Conservation (phyloP, 2,797 vertebrate species). For the Falco columbarius region DNA sequence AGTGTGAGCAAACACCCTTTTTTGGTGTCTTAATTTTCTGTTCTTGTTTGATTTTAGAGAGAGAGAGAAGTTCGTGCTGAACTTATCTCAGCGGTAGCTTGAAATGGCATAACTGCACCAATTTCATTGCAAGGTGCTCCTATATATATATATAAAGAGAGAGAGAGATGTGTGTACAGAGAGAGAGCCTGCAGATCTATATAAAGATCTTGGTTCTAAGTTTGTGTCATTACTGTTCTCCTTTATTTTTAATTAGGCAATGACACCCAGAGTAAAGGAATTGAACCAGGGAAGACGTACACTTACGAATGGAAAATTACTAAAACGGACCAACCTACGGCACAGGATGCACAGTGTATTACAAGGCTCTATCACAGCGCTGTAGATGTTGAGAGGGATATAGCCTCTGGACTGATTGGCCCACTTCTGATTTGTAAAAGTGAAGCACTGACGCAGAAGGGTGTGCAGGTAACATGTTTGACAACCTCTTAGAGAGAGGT, state of each 20-base stretch:
- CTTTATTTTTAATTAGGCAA: slow-evolving; percentile 78
- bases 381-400: slow-evolving; percentile 87
- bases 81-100: not conserved
- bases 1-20: not conserved
- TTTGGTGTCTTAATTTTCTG: not conserved
- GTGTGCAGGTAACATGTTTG: slow-evolving; percentile 86
- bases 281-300: slow-evolving; percentile 87
- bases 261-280: slow-evolving; percentile 77
- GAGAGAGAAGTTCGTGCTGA: not conserved
- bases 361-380: slow-evolving; percentile 94
- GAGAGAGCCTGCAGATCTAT: not conserved
- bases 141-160: too few species aligned
- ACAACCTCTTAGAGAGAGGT: not conserved
- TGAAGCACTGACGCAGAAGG: slow-evolving; percentile 87
- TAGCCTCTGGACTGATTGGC: slow-evolving; percentile 93
- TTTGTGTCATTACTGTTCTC: not conserved
- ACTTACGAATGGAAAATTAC: slow-evolving; percentile 89
- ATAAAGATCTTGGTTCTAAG: not conserved
- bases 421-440: slow-evolving; percentile 95
- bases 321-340: slow-evolving; percentile 86
- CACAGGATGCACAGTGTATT: slow-evolving; percentile 87
- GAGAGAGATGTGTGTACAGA: too few species aligned
- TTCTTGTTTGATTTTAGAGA: not conserved
- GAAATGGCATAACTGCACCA: not conserved
- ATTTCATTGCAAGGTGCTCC: not conserved